Conservation (phyloP, 2,797 vertebrate genomes). For the Carapus acus region DNA sequence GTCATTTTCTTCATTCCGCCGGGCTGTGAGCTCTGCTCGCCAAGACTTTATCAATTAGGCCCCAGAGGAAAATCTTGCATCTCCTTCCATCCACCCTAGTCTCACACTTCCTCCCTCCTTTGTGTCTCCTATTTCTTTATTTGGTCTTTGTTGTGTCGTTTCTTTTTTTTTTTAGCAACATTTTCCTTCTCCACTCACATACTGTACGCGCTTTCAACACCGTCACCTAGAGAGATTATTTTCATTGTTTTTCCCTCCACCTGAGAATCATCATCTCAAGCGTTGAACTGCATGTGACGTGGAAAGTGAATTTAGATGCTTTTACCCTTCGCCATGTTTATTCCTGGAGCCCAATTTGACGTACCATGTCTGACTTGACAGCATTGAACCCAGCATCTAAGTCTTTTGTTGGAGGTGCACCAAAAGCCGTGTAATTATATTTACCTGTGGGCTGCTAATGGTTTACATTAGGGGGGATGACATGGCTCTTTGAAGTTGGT, state of each 20-base stretch:
- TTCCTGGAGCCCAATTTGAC: too few relatives aligned
- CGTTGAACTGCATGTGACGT: too few relatives aligned
- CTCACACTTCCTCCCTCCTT: slow-evolving; percentile 1
- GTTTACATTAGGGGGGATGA: slow-evolving; percentile 3
- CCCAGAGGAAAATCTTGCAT: slow-evolving; percentile 32
- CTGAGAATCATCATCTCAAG: not conserved
- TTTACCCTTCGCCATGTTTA: too few relatives aligned
- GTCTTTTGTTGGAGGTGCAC: too few relatives aligned
- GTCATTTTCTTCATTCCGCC: slow-evolving; percentile 33
- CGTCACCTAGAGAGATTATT: not conserved
- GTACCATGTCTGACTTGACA: not conserved
- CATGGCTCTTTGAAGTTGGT: slow-evolving; percentile 19
- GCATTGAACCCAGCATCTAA: not conserved
- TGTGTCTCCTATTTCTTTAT: slow-evolving; percentile 7
- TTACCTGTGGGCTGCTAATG: slow-evolving; percentile 8
- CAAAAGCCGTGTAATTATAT: not conserved
- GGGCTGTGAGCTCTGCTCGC: slow-evolving; percentile 35
- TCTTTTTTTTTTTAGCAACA: not conserved
- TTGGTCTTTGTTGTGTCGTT: slow-evolving; percentile 1
- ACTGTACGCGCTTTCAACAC: not conserved
- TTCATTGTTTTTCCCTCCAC: not conserved
- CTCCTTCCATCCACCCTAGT: slow-evolving; percentile 1
- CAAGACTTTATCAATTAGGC: slow-evolving; percentile 63
- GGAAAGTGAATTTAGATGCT: too few relatives aligned
- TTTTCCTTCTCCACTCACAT: not conserved